Evolutionary conservation across 2,113 vertebrate genomes (phyloP).

Genomic region (Onychorhynchus coronatus): DNA sequence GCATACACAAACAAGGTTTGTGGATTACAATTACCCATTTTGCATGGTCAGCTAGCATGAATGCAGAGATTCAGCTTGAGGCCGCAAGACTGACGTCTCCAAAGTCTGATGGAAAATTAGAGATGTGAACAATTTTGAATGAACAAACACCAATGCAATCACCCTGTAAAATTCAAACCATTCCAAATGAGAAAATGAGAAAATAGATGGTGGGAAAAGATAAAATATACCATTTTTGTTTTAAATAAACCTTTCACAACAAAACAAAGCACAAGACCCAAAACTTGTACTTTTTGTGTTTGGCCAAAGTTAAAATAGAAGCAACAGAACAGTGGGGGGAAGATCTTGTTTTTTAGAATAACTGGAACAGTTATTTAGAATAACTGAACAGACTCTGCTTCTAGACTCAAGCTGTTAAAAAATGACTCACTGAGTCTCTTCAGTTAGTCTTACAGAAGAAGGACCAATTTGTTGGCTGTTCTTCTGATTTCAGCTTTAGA

Average conservation of each 20-base stretch:
- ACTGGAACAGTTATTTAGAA: too few species aligned
- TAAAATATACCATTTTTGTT: neutral
- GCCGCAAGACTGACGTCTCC: neutral
- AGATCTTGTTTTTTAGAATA: neutral
- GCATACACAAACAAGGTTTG: neutral
- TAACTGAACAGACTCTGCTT: neutral
- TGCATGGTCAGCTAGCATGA: neutral
- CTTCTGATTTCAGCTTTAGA: neutral
- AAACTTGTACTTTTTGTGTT: neutral
- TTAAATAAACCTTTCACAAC: constrained; percentile 21
- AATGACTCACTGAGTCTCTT: neutral
- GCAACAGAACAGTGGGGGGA: neutral
- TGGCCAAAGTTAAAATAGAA: neutral
- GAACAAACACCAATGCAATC: neutral
- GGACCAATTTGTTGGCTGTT: neutral
- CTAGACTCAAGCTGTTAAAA: neutral
- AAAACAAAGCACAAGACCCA: neutral
- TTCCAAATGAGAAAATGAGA: neutral
- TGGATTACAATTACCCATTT: neutral
- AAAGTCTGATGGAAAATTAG: neutral
- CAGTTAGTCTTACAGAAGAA: neutral
- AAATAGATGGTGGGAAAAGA: constrained; percentile 11
- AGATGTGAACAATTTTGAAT: neutral
- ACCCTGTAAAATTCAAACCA: neutral
- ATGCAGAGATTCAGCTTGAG: neutral